Evolutionary conservation across 2,888 invertebrate genomes (phyloP), one percentile per base, ranked within the genome.

Genomic region (Amblyjoppa proteus): DNA sequence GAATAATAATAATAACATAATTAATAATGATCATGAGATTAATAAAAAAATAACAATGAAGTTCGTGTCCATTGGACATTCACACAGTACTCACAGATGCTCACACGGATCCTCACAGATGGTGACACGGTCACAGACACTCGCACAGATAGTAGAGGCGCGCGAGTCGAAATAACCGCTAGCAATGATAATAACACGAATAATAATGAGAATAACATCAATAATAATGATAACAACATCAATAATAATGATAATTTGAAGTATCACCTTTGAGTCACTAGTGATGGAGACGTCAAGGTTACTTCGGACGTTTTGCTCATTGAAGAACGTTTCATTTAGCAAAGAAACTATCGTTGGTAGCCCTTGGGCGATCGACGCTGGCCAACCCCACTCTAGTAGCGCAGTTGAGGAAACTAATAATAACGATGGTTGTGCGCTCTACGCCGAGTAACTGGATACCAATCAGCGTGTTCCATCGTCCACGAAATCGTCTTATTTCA

Each of bases 401-500:
- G 53, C 11, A 68, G 34, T 68, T 73, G 49, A 25, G 53, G 9
- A 75, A 45, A 68, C 16, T 75, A 56, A 41, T 28, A 58, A 58
- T 25, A 49, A 25, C 31, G 53, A 49, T 64, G 66, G 66, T 58
- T 20, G 34, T 64, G 13, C 73, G 38, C 25, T 70, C 41, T 75
- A 69, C 77, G 38, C 45, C 71, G 68, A 16, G 83, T 80, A 83
- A 86, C 83, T 83, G 66, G 83, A 86, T 86, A 83, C 83, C 80
- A 81, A 86, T 86, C 80, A 83, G 76, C 69, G 80, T 58, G 25
- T 81, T 78, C 51, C 78, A 79, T 82, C 80, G 53, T 70, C 49
- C 41, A 53, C 75, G 83, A 71, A 83, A 83, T 85, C 76, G 77
- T 71, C 68, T 75, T 77, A 69, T 82, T 82, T 82, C 58, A 76